These are phyloP conservation scores for Caenorhabditis parvicauda DNA, from an alignment of 2,888 invertebrate species.

Conservation along the genomic window DNA sequence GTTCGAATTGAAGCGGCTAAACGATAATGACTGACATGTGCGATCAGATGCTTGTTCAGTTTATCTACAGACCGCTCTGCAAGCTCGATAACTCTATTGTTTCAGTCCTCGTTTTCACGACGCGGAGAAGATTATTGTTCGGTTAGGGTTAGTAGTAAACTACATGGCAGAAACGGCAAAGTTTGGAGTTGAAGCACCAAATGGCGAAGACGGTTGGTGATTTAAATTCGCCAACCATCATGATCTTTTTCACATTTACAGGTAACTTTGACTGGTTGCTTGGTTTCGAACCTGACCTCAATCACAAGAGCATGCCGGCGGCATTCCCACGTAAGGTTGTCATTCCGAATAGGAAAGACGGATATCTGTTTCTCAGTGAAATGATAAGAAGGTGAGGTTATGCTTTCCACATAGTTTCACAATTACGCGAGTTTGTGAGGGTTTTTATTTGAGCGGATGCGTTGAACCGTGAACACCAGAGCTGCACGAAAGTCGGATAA, in stretches of 20 bases:
- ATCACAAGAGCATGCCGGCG: conserved; percentile 91
- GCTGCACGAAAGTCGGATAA: too few species aligned
- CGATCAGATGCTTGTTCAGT: too few species aligned
- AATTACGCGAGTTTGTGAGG: conserved; percentile 2
- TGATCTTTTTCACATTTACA: conserved; percentile 5
- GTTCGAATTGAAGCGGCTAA: too few species aligned
- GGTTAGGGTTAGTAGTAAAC: too few species aligned
- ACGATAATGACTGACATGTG: too few species aligned
- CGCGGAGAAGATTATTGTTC: neutral
- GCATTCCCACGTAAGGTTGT: conserved; percentile 85
- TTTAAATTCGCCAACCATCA: neutral
- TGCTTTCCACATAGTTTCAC: too few species aligned
- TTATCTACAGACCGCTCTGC: too few species aligned
- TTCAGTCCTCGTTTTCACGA: neutral
- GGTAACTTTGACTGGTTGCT: conserved; percentile 64
- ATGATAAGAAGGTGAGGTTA: conserved; percentile 11
- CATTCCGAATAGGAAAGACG: conserved; percentile 18
- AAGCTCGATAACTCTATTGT: too few species aligned
- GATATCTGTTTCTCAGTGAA: conserved; percentile 10
- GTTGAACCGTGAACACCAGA: too few species aligned
- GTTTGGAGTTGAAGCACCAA: too few species aligned
- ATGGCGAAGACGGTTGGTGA: conserved; percentile 7
- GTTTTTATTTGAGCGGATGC: neutral
- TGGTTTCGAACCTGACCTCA: conserved; percentile 93
- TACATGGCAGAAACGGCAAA: too few species aligned